Conservation (phyloP, 2,113 vertebrate species). For the Mormoops blainvillei region DNA sequence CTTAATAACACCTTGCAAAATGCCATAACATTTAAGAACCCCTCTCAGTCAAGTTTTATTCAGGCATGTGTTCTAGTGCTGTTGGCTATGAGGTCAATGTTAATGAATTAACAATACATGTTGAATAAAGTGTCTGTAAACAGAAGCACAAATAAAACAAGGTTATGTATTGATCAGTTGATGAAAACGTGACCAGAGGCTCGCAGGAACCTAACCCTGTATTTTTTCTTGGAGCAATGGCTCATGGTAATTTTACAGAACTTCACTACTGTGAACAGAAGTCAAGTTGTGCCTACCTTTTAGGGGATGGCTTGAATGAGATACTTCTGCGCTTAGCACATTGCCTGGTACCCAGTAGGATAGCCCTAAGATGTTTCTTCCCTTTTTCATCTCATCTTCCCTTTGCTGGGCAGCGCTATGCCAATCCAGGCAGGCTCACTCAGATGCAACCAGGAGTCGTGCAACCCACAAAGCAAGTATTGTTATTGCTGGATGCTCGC, state of each 20-base stretch:
- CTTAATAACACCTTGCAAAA: neutral
- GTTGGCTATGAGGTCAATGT: neutral
- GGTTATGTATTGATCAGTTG: neutral
- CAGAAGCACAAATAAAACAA: neutral
- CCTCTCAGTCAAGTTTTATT: neutral
- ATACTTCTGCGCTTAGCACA: neutral
- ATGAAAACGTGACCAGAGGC: neutral
- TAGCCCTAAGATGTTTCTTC: neutral
- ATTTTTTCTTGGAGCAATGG: neutral
- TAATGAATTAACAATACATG: neutral
- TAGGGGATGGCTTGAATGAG: neutral
- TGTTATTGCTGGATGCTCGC: neutral
- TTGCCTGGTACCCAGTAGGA: neutral
- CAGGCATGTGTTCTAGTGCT: neutral
- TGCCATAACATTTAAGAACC: neutral
- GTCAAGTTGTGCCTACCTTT: neutral
- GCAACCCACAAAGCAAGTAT: neutral
- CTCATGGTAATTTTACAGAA: neutral
- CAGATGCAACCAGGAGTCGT: neutral
- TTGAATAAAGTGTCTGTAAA: neutral
- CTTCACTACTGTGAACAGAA: neutral
- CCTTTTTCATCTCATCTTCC: neutral
- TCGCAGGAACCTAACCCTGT: neutral
- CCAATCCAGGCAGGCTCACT: neutral
- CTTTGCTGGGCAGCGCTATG: neutral